Evolutionary conservation across 1,140 invertebrate genomes (phyloP).

Genomic region (Trissolcus basalis): DNA sequence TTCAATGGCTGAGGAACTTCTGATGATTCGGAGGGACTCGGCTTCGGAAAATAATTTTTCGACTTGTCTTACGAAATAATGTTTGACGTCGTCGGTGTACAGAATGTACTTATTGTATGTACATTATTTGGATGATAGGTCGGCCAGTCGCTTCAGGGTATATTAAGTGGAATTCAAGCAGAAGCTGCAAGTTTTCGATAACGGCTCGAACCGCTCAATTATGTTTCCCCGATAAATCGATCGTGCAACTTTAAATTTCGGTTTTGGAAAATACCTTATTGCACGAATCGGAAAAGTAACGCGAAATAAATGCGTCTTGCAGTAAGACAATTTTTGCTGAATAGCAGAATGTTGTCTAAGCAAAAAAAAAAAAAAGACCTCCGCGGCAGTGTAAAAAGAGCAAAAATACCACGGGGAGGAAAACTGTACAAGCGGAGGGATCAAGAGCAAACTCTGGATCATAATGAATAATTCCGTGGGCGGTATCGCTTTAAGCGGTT

Average conservation of each 20-base stretch:
- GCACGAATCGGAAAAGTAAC: conserved; percentile 6
- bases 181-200: background rate
- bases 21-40: conserved; percentile 40
- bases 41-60: no score
- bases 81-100: conserved; percentile 35
- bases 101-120: conserved; percentile 24
- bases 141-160: conserved; percentile 9
- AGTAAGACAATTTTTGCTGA: conserved; percentile 64
- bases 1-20: conserved; percentile 33
- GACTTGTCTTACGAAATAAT: no score
- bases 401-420: conserved; percentile 36
- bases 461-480: conserved; percentile 73
- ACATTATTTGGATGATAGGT: conserved; percentile 41
- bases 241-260: background rate
- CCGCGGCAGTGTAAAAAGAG: conserved; percentile 51
- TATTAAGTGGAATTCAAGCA: conserved; percentile 17
- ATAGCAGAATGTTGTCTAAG: no score
- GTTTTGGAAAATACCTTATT: background rate
- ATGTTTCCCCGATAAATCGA: no score
- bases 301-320: no score
- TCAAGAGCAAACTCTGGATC: conserved; percentile 30
- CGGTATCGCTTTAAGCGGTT: conserved; percentile 67
- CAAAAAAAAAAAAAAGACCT: no score
- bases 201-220: background rate
- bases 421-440: conserved; percentile 44